Evolutionary conservation across 1,140 invertebrate species (phyloP), one percentile per base, ranked within the genome.

Genomic region (Magallana gigas): DNA sequence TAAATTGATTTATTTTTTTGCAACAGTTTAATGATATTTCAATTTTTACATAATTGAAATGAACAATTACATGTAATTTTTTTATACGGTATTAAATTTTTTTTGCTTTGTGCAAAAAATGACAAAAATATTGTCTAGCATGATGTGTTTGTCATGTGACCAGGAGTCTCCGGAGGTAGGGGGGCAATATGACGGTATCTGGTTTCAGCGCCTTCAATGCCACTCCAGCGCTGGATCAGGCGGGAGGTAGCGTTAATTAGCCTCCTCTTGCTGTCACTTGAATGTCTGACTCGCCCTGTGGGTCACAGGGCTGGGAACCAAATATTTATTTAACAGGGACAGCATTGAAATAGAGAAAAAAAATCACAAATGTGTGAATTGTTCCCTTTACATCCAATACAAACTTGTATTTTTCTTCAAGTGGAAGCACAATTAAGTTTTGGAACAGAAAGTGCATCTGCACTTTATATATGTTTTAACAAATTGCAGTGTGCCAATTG

Each of bases 281-380:
- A 76, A 76, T 76, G 68, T 6, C 23, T 11, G 23, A 29, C 68
- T 76, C 23, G 68, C 68, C 36, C 68, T 76, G 68, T 76, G 68
- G 68, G 68, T 76, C 23, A 76, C 68, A 23, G 68, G 68, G 29
- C 23, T 48, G 23, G 68, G 68, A 76, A 76, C 23, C 68, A 76
- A 76, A 76, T 76, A 76, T 76, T 76, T 76, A 76, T 76, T 76
- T 76, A 76, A 76, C 68, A 76, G 18, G 23, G 36, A 76, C 18
- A 12, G 11, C 23, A 76, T 76, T 76, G 23, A 76, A 12, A 12
- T 71, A 12, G 12, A 12, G 14, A 29, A 76, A 76, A 76, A 76
- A 29, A 29, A 18, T 76, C 68, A 18, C 23, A 18, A 48, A 29
- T 29, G 68, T 76, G 68, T 76, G 68, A 76, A 76, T 76, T 76